A percentile compares a stretch with the other conserved stretches of the same genome.
These are phyloP conservation scores for Argya squamiceps DNA, from an alignment of 2,797 vertebrate species.

Conservation along the genomic window DNA sequence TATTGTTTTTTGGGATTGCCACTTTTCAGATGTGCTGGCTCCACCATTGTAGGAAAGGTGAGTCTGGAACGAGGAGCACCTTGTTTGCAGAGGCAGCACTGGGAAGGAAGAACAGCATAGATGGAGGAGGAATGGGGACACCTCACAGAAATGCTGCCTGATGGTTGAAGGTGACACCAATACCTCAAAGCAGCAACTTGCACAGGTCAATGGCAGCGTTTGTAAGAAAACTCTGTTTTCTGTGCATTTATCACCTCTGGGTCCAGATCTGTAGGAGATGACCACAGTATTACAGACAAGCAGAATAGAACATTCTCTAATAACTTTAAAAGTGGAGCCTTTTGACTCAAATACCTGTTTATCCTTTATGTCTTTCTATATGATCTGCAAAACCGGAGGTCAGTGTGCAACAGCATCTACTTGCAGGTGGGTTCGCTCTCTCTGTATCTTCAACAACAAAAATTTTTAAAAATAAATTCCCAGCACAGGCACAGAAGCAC, in stretches of 20 bases:
- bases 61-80: neutral
- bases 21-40: neutral
- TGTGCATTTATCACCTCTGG: neutral
- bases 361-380: neutral
- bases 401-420: neutral
- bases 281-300: neutral
- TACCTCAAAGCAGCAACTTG: neutral
- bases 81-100: fast-evolving
- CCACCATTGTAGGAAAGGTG: neutral
- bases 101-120: neutral
- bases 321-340: neutral
- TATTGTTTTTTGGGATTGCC: neutral
- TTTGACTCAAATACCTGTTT: neutral
- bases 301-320: neutral
- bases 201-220: neutral
- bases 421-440: fast-evolving
- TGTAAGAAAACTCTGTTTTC: neutral
- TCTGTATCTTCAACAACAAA: neutral
- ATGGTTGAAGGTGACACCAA: neutral
- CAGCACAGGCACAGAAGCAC: conserved; percentile 13
- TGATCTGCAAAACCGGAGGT: neutral
- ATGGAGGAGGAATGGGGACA: neutral
- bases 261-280: neutral
- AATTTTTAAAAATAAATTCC: neutral
- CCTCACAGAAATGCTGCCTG: neutral